Evolutionary conservation across 2,888 invertebrate genomes (phyloP), one percentile per base, ranked within the genome.

Genomic region (Drosophila lutescens): DNA sequence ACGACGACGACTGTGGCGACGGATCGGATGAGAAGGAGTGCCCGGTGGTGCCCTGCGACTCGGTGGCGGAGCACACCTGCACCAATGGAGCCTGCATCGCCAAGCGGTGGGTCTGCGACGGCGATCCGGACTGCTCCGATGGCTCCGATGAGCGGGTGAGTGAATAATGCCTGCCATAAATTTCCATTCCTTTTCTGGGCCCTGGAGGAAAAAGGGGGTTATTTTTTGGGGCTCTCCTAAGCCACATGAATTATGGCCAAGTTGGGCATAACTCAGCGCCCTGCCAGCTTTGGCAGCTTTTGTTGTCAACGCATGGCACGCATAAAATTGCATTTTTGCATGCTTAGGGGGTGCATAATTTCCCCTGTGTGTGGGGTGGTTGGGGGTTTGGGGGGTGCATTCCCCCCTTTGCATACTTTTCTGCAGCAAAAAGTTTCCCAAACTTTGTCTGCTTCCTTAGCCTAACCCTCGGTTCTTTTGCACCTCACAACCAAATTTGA

Each of bases 1-100:
- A 95, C 30, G 97, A 97, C 90, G 95, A 97, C 85, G 97, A 98
- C 91, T 98, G 98, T 87, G 96, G 96, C 6, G 97, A 98, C 89
- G 95, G 94, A 66, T 95, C 95, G 56, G 98, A 98, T 88, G 97
- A 98, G 90, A 93, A 93, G 72, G 94, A 95, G 88, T 98, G 98
- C 88, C 95, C 95, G 2, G 93, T 94, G 32, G 93, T 94, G 17
- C 95, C 95, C 3, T 97, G 97, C 90, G 94, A 95, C 70, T 94
- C 95, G 0, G 94, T 94, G 65, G 94, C 94, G 4, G 96, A 97
- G 90, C 97, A 97, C 91, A 94, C 95, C 43, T 97, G 97, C 90
- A 92, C 94, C n/a, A 95, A 95, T 76, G 95, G 95, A 76, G 94
- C 95, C 82, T 98, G 98, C 92, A 96, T 98, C 78, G 95, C 96